These are phyloP conservation scores for Erebia palarica DNA, from an alignment of 2,888 invertebrate species.

Conservation along the genomic window DNA sequence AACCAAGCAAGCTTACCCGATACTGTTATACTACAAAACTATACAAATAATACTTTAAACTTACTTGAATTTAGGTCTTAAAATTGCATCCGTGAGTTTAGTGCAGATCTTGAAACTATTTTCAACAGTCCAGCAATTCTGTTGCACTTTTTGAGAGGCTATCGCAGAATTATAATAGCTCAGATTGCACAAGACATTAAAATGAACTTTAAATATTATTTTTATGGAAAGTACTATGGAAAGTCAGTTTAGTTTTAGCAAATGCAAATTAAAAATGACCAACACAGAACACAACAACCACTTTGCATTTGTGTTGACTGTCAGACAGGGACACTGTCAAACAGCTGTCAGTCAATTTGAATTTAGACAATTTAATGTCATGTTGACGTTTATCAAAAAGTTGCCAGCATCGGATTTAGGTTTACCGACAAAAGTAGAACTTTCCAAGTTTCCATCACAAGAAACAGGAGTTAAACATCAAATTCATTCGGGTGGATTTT, in stretches of 20 bases:
- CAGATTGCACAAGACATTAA: background rate
- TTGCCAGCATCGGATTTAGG: background rate
- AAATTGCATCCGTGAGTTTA: constrained; percentile 1
- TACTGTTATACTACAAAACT: constrained; percentile 1
- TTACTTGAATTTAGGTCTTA: constrained; percentile 17
- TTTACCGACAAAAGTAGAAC: background rate
- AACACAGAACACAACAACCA: background rate
- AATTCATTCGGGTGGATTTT: too few relatives aligned
- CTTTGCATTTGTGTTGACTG: background rate
- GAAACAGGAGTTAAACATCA: too few relatives aligned
- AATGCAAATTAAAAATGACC: background rate
- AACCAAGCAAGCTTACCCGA: background rate
- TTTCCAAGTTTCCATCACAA: background rate
- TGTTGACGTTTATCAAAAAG: background rate
- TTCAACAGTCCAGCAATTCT: background rate
- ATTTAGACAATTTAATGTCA: background rate
- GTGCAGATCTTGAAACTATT: background rate
- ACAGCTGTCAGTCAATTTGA: background rate
- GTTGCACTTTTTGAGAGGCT: background rate
- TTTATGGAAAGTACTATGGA: background rate
- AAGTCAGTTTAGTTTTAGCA: background rate
- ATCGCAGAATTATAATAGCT: background rate
- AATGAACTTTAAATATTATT: background rate
- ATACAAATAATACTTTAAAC: constrained; percentile 9
- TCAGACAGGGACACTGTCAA: too few relatives aligned